Evolutionary conservation across 2,113 vertebrate species (phyloP), one percentile per base, ranked within the genome.

Genomic region (Notechis scutatus): DNA sequence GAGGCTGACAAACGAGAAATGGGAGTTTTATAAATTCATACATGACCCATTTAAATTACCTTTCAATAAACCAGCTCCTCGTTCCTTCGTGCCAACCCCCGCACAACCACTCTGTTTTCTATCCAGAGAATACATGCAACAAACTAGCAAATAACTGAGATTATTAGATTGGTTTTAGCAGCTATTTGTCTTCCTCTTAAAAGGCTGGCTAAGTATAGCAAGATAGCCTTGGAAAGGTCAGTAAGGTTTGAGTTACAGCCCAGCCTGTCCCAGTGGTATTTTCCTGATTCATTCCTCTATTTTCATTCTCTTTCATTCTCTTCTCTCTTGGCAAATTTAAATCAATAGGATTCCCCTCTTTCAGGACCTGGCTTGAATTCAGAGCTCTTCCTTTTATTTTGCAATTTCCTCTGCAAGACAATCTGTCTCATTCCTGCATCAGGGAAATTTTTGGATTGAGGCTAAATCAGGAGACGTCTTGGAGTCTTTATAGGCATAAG

Each of bases 1-100:
- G 10, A 94, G 88, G 0, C 92, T 69, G 11, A 3, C 0, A 0
- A 34, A 91, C 55, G 42, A 24, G 0, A 0, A 0, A 0, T 0
- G 0, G 47, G 69, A 11, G n/a, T 4, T 57, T 50, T 90, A 88
- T n/a, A 0, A 54, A 91, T 64, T 74, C 3, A 20, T 88, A 0
- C 0, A 91, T 87, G 47, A 59, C 12, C 90, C 54, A 1, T 64
- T 85, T 74, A 88, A 92, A 23, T 56, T 39, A 47, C 4, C 69
- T 95, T 56, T 86, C 57, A 88, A 92, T 15, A 69, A 29, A 64
- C 91, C 45, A 26, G 9, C 89, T 64, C 23, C 11, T 50, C 24
- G 18, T 54, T 59, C 23, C n/a, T 55, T 34, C n/a, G 0, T 34
- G 0, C 81, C 23, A 89, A 50, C 23, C 7, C 0, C 52, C 15